Conservation (phyloP, 1,140 invertebrate species). For the Drosophila ironensis region DNA sequence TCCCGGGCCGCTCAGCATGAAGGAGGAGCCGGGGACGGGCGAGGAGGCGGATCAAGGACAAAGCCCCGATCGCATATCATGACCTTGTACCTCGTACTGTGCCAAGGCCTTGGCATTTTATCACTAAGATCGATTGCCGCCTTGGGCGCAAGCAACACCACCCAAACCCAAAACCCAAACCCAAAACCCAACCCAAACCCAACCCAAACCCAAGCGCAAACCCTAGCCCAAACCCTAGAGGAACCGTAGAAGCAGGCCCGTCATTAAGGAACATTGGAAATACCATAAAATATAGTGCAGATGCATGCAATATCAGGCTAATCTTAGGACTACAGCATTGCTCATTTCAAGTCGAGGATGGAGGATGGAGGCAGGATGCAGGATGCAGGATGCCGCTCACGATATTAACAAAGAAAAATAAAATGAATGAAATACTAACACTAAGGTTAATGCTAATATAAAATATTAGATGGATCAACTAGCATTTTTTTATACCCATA, state of each 20-base stretch:
- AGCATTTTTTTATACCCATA: slow-evolving; percentile 69
- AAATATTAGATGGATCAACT: slow-evolving; percentile 75
- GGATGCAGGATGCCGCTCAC: slow-evolving; percentile 5
- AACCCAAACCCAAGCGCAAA: too few relatives aligned
- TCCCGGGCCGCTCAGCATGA: background rate
- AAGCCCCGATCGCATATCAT: slow-evolving; percentile 77
- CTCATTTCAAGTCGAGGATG: slow-evolving; percentile 34
- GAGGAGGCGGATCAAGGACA: slow-evolving; percentile 41
- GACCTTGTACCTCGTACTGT: slow-evolving; percentile 79
- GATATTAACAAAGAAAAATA: too few relatives aligned
- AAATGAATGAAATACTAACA: slow-evolving; percentile 55
- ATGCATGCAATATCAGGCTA: slow-evolving; percentile 43
- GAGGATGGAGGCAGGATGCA: background rate
- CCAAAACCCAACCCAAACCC: too few relatives aligned
- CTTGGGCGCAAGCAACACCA: background rate
- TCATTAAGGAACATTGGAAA: background rate
- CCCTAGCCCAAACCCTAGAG: too few relatives aligned
- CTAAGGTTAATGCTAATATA: slow-evolving; percentile 65
- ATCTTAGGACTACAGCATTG: slow-evolving; percentile 57
- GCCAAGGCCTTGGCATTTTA: slow-evolving; percentile 76
- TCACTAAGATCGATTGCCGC: slow-evolving; percentile 44
- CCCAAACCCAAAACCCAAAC: too few relatives aligned
- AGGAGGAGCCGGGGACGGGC: background rate
- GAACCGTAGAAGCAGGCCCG: too few relatives aligned
- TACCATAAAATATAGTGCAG: background rate